A percentile compares a stretch with the other conserved stretches of the same genome.
phyloP scores from a whole-genome alignment of 2,888 invertebrate species.

The Ophion ventricosus region DNA sequence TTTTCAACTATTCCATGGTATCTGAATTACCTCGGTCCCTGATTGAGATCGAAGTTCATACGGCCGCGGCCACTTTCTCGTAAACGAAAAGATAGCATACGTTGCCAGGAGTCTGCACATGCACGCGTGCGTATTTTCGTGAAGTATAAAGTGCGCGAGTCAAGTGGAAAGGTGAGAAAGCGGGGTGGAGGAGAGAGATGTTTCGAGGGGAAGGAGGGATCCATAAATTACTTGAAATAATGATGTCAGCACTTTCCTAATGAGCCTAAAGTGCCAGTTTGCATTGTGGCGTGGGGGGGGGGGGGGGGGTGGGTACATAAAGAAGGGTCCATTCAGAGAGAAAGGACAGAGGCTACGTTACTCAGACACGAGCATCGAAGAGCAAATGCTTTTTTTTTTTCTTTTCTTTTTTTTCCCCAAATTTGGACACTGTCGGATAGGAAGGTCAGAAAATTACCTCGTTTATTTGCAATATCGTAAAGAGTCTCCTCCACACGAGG shows the following conservation, averaged over 20 bases:
- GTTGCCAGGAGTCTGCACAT: not conserved
- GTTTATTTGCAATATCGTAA: conserved; percentile 70
- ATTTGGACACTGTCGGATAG: conserved; percentile 42
- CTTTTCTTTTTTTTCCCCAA: not conserved
- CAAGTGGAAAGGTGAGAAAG: conserved; percentile 40
- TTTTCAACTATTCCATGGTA: not conserved
- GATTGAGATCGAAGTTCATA: not conserved
- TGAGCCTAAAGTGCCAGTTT: conserved; percentile 72
- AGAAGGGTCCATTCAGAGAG: conserved; percentile 55
- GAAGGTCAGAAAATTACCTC: conserved; percentile 65
- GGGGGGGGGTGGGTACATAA: conserved; percentile 65
- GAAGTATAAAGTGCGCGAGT: not conserved
- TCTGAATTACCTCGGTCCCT: not conserved
- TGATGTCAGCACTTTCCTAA: conserved; percentile 73
- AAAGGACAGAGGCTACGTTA: conserved; percentile 31
- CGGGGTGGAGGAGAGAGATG: conserved; percentile 21
- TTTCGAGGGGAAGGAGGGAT: conserved; percentile 54
- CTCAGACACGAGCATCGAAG: conserved; percentile 48
- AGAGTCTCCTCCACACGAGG: conserved; percentile 50
- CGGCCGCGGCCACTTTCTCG: not conserved
- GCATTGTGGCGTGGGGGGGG: conserved; percentile 3
- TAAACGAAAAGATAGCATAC: not conserved
- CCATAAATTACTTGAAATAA: conserved; percentile 76
- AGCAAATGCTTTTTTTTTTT: conserved; percentile 6
- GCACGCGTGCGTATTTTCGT: not conserved